Evolutionary conservation across 2,797 vertebrate genomes (phyloP).

Genomic region (Florisuga fusca): DNA sequence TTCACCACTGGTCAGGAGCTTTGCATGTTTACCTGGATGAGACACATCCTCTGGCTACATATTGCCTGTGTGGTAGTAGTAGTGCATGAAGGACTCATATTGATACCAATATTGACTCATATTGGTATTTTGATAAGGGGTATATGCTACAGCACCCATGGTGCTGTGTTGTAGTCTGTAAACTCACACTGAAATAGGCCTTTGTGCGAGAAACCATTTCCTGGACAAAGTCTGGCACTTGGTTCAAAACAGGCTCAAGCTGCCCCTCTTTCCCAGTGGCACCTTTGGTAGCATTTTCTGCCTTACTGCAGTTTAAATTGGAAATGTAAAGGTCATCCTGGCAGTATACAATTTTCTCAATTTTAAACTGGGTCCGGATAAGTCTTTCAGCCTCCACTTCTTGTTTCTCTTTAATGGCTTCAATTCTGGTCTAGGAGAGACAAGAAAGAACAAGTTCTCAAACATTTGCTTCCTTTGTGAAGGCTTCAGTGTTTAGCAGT

Average conservation of each 20-base stretch:
- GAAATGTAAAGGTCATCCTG: slow-evolving; percentile 83
- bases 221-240: slow-evolving; percentile 27
- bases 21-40: accelerated
- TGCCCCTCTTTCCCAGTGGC: accelerated
- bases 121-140: accelerated
- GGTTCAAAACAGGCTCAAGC: accelerated
- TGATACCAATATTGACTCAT: background rate
- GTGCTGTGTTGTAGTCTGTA: background rate
- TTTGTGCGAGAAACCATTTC: slow-evolving; percentile 82
- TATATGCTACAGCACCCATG: background rate
- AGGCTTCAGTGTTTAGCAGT: background rate
- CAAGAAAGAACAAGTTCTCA: background rate
- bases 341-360: slow-evolving; percentile 88
- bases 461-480: background rate
- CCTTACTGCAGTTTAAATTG: slow-evolving; percentile 11
- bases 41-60: background rate
- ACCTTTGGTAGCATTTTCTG: accelerated
- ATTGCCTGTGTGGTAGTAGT: background rate
- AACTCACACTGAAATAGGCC: slow-evolving; percentile 85
- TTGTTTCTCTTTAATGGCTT: slow-evolving; percentile 79
- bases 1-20: background rate
- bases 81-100: background rate
- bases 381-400: slow-evolving; percentile 72
- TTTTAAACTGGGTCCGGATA: slow-evolving; percentile 86
- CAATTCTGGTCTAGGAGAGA: slow-evolving; percentile 80